Evolutionary conservation across 2,888 invertebrate species (phyloP), one percentile per base, ranked within the genome.

Genomic region (Melanophora roralis): DNA sequence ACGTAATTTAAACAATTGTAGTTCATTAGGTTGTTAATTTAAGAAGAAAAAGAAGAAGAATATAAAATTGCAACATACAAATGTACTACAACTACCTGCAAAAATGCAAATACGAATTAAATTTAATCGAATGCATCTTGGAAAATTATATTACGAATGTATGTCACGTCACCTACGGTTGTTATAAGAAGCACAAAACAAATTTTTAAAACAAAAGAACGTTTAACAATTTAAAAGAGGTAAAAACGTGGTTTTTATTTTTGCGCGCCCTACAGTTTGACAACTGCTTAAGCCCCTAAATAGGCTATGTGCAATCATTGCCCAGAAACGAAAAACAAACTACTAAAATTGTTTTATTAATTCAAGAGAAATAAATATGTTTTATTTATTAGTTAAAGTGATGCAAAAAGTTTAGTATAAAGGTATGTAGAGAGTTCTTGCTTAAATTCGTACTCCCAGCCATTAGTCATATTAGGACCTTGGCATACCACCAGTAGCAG

Each of bases 121-220:
- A 8, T 32, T 34, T n/a, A 59, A 14, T 11, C 16, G 43, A 60
- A 38, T 51, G 16, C 51, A 49, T 12, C 36, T 51, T 32, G 27
- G 16, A 67, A 34, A 59, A 60, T 51, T 12, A 38, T 47, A 79
- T 79, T 80, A 80, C 23, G 64, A 71, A 80, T 80, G 64, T 80
- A 19, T 75, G 75, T 80, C 79, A 80, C 79, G 79, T 80, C 67
- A 55, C 68, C 62, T 36, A 14, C 23, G 40, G 55, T 75, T 62
- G 34, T 67, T 53, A 65, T 51, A 67, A 67, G 75, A 72, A 75
- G 60, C n/a, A 53, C 75, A 67, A 47, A 72, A 67, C 53, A 27
- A 5, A 6, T 27, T 3, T 27, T 27, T 27, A 51, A 60, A 60
- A 43, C 43, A 43, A 3, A 34, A 34, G 34, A 51, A 72, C 67